Conservation (phyloP, 2,888 invertebrate genomes). For the Sepiola atlantica region DNA sequence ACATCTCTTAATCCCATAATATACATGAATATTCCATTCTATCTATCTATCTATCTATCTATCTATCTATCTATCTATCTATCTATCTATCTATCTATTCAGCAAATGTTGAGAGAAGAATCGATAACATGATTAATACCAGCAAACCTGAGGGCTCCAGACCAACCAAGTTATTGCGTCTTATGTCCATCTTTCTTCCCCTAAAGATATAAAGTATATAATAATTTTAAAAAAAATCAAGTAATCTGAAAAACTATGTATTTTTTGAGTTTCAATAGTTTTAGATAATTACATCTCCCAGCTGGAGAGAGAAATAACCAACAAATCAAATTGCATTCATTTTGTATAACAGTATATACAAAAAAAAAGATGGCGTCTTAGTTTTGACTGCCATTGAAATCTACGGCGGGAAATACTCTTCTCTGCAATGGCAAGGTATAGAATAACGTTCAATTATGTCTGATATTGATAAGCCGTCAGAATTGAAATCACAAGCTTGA, state of each 20-base stretch:
- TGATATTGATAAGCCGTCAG: neutral
- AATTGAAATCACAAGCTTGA: constrained; percentile 2
- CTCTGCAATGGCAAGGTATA: neutral
- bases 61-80: too few species aligned
- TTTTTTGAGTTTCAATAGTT: neutral
- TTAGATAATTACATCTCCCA: neutral
- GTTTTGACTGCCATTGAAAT: neutral
- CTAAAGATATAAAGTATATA: neutral
- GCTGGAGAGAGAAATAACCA: neutral
- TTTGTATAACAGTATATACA: neutral
- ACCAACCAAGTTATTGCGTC: neutral
- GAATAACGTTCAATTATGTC: neutral
- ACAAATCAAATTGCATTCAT: neutral
- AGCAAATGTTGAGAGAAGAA: neutral
- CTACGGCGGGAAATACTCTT: neutral
- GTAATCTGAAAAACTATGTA: neutral
- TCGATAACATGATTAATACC: neutral
- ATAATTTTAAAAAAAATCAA: neutral
- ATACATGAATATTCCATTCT: too few species aligned
- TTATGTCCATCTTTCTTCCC: neutral
- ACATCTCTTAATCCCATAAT: too few species aligned
- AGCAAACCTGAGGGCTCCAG: neutral
- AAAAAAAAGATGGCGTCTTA: neutral
- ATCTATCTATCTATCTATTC: neutral
- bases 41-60: too few species aligned